These are phyloP conservation scores for Sinelater perroti DNA, from an alignment of 2,888 invertebrate genomes.

Conservation along the genomic window DNA sequence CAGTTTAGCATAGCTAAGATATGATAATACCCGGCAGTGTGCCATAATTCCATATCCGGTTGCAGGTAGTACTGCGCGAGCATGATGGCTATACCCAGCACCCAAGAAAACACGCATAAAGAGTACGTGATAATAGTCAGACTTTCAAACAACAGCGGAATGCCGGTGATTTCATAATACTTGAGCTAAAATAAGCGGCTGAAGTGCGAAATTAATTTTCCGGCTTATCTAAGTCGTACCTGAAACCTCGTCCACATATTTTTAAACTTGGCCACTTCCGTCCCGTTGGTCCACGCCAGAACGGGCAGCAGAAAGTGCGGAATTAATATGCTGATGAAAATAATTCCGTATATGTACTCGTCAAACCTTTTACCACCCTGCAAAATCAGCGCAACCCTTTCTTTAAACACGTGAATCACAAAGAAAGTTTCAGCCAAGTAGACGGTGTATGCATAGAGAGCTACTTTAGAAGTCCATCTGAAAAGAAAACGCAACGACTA, in stretches of 20 bases:
- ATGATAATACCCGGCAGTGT: slow-evolving; percentile 77
- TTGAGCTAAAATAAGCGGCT: slow-evolving; percentile 63
- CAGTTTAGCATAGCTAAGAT: slow-evolving; percentile 79
- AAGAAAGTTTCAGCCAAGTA: slow-evolving; percentile 69
- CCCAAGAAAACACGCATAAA: slow-evolving; percentile 74
- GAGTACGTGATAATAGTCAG: slow-evolving; percentile 71
- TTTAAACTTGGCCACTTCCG: slow-evolving; percentile 77
- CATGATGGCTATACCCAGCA: slow-evolving; percentile 70
- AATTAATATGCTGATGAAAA: slow-evolving; percentile 75
- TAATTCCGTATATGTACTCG: slow-evolving; percentile 78
- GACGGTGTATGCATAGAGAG: slow-evolving; percentile 73
- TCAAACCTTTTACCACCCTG: slow-evolving; percentile 72
- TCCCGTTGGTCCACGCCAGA: slow-evolving; percentile 76
- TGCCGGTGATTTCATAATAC: slow-evolving; percentile 69
- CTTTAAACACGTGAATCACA: slow-evolving; percentile 57
- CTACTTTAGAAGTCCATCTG: slow-evolving; percentile 72
- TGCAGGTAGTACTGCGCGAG: slow-evolving; percentile 76
- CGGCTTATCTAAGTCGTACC: slow-evolving; percentile 53
- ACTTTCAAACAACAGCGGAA: slow-evolving; percentile 72
- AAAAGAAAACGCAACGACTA: slow-evolving; percentile 33
- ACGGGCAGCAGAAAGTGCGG: slow-evolving; percentile 75
- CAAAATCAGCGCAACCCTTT: slow-evolving; percentile 54
- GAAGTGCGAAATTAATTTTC: background rate
- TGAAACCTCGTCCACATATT: slow-evolving; percentile 84
- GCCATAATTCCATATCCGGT: slow-evolving; percentile 76